Conservation (phyloP, 2,888 invertebrate genomes). For the Eremobia ochroleuca region DNA sequence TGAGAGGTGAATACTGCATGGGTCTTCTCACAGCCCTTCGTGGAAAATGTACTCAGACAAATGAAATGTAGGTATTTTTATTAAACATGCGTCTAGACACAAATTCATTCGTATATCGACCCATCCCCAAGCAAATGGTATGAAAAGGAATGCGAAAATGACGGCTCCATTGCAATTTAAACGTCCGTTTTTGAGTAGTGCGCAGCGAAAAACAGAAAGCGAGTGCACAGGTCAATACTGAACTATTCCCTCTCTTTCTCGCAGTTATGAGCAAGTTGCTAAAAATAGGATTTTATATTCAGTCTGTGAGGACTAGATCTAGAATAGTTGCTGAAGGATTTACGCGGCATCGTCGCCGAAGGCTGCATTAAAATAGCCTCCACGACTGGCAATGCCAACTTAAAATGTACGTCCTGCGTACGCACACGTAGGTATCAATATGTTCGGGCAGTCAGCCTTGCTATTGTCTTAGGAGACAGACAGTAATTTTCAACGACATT, state of each 20-base stretch:
- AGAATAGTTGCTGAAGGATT: slow-evolving; percentile 34
- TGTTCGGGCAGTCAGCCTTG: background rate
- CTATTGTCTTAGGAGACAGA: background rate
- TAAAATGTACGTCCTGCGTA: background rate
- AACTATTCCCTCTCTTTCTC: slow-evolving; percentile 27
- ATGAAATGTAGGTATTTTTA: slow-evolving; percentile 38
- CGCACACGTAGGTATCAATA: no score
- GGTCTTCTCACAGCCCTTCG: background rate
- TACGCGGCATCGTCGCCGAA: background rate
- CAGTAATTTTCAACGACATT: background rate
- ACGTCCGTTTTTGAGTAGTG: slow-evolving; percentile 11
- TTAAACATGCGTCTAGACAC: slow-evolving; percentile 16
- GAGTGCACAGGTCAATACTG: slow-evolving; percentile 43
- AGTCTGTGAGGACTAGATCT: slow-evolving; percentile 23
- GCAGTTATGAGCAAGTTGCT: slow-evolving; percentile 34
- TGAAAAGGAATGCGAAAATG: slow-evolving; percentile 31
- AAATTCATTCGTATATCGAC: slow-evolving; percentile 9
- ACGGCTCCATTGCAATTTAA: slow-evolving; percentile 34
- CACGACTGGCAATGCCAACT: background rate
- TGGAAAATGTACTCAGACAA: slow-evolving; percentile 15
- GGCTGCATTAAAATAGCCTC: slow-evolving; percentile 21
- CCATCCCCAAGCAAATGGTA: slow-evolving; percentile 12
- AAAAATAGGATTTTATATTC: slow-evolving; percentile 38
- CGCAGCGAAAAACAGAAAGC: slow-evolving; percentile 29
- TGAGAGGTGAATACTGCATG: slow-evolving; percentile 18